Base-by-base conservation (phyloP, 2,113 vertebrate genomes). In the Mastomys natalensis region DNA sequence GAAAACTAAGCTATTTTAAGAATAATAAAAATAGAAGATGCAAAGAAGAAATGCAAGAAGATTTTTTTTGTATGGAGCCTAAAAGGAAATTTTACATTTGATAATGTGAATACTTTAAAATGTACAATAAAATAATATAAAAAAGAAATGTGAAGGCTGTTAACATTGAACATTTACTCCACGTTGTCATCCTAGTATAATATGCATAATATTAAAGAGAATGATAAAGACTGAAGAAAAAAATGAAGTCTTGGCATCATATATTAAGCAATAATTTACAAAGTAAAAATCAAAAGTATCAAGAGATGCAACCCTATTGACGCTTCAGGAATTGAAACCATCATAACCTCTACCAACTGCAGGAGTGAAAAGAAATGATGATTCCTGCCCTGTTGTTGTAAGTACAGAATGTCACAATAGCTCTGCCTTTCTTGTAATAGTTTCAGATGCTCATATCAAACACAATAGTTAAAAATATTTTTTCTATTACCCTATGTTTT, bases 381-480 rank as follows among this genome's bases (percentile, higher is more conserved):
- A 92, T 17, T 55, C n/a, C 5, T 51, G 0, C 1, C 8, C 78
- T 76, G 58, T 10, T 9, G 3, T 55, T 80, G 21, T 0, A 53
- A 73, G 8, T 78, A 68, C 60, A 26, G 8, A 64, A 9, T 55
- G 16, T 0, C 3, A 2, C 45, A 64, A 55, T 84, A 55, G 76
- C 85, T 87, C 21, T 74, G n/a, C 8, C 73, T 89, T 92, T 62
- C 45, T 92, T 96, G 55, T 80, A 93, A 88, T 85, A 88, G 84
- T 66, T 19, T 78, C 89, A 51, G 48, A 60, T 55, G 4, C 60
- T 68, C 86, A 93, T 7, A 53, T 29, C 11, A 93, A 93, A 15
- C 24, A 87, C 21, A 45, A 48, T 15, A 66, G 1, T 5, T 40
- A 22, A 60, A 55, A 43, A 78, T 1, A 90, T 70, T 51, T 12